Percentiles rank a stretch among this genome's conserved stretches.
Evolutionary conservation across 2,113 vertebrate genomes (phyloP).

Genomic region (Phyllostomus discolor): DNA sequence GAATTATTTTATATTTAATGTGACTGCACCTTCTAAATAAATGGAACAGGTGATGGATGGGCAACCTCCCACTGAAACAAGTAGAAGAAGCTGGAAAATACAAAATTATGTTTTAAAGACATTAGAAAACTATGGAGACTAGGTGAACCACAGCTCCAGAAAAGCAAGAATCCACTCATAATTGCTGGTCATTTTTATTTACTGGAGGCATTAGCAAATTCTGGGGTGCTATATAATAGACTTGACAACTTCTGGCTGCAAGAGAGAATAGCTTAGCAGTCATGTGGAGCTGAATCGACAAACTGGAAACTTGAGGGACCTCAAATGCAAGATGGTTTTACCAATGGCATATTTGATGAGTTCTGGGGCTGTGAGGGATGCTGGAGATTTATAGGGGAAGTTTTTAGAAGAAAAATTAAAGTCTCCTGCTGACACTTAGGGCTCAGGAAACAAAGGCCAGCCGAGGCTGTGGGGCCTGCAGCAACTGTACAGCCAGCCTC

Average conservation of each 20-base stretch:
- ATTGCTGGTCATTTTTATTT: background rate
- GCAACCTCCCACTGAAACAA: background rate
- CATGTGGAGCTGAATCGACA: background rate
- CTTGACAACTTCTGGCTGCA: background rate
- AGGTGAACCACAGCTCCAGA: background rate
- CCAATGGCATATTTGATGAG: background rate
- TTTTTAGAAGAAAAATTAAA: background rate
- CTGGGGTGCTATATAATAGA: background rate
- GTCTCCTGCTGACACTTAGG: background rate
- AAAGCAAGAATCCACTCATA: background rate
- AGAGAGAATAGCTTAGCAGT: background rate
- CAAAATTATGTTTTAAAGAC: background rate
- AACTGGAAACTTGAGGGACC: background rate
- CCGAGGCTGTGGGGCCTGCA: background rate
- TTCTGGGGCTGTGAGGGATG: background rate
- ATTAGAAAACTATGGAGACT: background rate
- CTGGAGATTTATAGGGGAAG: background rate
- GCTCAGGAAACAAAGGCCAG: background rate
- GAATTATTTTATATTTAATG: slow-evolving; percentile 1
- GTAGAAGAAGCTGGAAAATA: background rate
- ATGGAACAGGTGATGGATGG: background rate
- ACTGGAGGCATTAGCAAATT: background rate
- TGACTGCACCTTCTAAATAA: slow-evolving; percentile 1
- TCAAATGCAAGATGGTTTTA: background rate
- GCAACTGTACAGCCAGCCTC: background rate